Conservation (phyloP, 2,797 vertebrate genomes). For the Pteropus rufus region DNA sequence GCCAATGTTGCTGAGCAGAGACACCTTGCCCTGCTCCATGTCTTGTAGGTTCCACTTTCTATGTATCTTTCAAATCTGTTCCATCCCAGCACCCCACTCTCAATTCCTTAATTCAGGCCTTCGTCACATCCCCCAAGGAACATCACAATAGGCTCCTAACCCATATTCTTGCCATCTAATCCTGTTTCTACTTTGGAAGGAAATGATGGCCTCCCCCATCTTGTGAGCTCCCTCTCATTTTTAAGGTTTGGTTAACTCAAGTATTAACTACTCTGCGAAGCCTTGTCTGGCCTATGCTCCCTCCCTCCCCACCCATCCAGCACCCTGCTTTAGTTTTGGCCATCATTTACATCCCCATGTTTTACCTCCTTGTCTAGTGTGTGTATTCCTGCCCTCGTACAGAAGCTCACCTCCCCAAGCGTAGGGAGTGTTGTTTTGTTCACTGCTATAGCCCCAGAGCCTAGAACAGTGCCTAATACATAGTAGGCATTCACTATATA, state of each 20-base stretch:
- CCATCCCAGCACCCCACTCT: neutral
- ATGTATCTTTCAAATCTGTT: neutral
- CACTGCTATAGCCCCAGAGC: neutral
- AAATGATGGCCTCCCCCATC: neutral
- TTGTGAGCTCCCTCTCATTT: neutral
- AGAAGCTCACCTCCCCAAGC: neutral
- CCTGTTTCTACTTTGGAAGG: neutral
- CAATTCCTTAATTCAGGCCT: neutral
- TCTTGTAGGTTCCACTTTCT: neutral
- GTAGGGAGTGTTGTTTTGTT: neutral
- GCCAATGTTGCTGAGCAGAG: neutral
- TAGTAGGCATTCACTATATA: neutral
- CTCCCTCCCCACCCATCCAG: neutral
- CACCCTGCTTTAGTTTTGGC: neutral
- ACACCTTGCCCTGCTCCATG: neutral
- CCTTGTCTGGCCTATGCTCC: neutral
- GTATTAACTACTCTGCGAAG: neutral
- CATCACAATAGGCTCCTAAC: neutral
- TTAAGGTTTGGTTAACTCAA: neutral
- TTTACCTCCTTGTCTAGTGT: neutral
- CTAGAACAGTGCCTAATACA: neutral
- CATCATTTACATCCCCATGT: neutral
- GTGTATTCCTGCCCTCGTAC: neutral
- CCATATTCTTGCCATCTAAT: neutral
- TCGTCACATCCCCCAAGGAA: neutral